Conservation (phyloP, 2,888 invertebrate species). For the Nasonia oneida region DNA sequence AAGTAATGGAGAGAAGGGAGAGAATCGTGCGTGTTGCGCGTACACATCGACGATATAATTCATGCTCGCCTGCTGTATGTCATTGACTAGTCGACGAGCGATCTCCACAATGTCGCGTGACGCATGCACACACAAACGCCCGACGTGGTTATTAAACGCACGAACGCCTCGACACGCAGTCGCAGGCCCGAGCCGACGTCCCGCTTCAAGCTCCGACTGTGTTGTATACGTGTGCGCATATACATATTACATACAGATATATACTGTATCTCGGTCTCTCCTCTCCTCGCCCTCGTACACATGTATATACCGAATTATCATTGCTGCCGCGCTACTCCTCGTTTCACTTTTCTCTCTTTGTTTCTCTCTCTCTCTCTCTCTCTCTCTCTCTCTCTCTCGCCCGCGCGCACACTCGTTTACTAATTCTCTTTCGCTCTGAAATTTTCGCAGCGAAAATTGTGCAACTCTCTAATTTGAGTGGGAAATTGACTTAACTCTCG, state of each 20-base stretch:
- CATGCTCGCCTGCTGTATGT: slow-evolving; percentile 59
- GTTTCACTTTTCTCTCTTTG: slow-evolving; percentile 44
- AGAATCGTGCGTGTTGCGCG: slow-evolving; percentile 29
- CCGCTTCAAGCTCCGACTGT: slow-evolving; percentile 5
- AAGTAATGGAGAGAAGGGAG: neutral
- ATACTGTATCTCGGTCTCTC: neutral
- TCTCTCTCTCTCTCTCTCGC: slow-evolving; percentile 22
- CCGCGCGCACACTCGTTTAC: slow-evolving; percentile 41
- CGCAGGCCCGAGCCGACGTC: slow-evolving; percentile 26
- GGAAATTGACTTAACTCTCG: slow-evolving; percentile 36
- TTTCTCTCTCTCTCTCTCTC: neutral
- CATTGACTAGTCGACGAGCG: slow-evolving; percentile 66
- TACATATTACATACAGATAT: neutral
- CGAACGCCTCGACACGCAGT: slow-evolving; percentile 63
- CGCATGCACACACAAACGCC: slow-evolving; percentile 58
- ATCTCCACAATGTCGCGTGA: slow-evolving; percentile 63
- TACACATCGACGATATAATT: slow-evolving; percentile 59
- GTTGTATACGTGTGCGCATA: neutral
- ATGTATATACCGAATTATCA: slow-evolving; percentile 56
- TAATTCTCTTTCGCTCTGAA: slow-evolving; percentile 49
- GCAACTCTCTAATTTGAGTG: slow-evolving; percentile 51
- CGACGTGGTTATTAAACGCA: slow-evolving; percentile 66
- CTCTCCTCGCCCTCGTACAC: slow-evolving; percentile 39
- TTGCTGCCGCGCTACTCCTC: slow-evolving; percentile 44
- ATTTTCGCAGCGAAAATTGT: slow-evolving; percentile 43